Conservation (phyloP, 2,113 vertebrate genomes). For the Ciconia boyciana region DNA sequence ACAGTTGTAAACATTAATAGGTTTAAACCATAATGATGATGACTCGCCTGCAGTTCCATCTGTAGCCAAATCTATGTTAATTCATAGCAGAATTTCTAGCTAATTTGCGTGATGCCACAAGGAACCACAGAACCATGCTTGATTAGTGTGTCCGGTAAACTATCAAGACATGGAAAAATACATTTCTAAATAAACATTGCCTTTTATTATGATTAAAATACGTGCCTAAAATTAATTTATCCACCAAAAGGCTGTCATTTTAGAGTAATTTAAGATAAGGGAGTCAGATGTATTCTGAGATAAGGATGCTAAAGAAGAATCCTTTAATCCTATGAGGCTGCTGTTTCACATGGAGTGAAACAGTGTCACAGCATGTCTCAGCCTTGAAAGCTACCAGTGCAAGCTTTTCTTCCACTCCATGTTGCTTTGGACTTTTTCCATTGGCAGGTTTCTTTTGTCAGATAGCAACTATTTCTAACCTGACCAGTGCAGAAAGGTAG, state of each 20-base stretch:
- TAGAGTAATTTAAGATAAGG: not conserved
- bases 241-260: not conserved
- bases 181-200: not conserved
- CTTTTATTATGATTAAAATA: not conserved
- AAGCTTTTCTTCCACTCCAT: not conserved
- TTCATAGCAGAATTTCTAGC: not conserved
- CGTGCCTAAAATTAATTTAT: not conserved
- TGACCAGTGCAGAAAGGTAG: not conserved
- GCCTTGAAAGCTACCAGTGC: not conserved
- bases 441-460: not conserved
- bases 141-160: not conserved
- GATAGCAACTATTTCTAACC: not conserved
- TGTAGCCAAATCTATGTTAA: conserved; percentile 14
- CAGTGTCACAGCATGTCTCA: not conserved
- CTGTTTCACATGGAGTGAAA: not conserved
- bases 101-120: not conserved
- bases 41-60: not conserved
- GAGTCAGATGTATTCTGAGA: not conserved
- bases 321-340: not conserved
- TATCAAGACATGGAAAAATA: not conserved
- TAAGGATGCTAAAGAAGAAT: not conserved
- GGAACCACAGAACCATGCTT: not conserved
- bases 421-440: not conserved
- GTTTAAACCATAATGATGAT: not conserved
- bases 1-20: not conserved